Conservation (phyloP, 2,888 invertebrate genomes). For the Nomada goodeniana region DNA sequence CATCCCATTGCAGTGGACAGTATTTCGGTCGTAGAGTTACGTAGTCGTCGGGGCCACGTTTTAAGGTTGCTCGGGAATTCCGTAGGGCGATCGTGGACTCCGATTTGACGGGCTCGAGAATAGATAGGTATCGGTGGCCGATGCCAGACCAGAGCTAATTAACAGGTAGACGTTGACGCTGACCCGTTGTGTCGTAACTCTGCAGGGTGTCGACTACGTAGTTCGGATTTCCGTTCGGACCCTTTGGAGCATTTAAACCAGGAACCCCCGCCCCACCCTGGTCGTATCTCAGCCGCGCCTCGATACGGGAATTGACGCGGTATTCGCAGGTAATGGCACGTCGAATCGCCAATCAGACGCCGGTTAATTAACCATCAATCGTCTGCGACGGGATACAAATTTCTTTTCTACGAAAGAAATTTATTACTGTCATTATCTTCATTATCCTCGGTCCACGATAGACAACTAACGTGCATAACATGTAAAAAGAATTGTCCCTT, state of each 20-base stretch:
- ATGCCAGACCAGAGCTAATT: conserved; percentile 43
- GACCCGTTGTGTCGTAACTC: conserved; percentile 39
- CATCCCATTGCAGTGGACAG: too few relatives aligned
- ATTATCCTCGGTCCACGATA: too few relatives aligned
- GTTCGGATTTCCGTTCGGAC: conserved; percentile 21
- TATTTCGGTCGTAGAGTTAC: too few relatives aligned
- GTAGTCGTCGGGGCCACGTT: not conserved
- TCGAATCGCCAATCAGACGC: conserved; percentile 31
- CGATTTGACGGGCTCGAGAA: not conserved
- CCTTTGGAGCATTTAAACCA: conserved; percentile 14
- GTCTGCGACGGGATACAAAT: not conserved
- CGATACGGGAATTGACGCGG: conserved; percentile 11
- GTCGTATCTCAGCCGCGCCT: conserved; percentile 7
- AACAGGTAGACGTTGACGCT: conserved; percentile 51
- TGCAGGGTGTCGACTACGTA: conserved; percentile 46
- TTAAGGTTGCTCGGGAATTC: not conserved
- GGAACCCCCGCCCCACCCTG: not conserved
- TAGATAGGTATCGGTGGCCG: conserved; percentile 9
- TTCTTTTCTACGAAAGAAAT: not conserved
- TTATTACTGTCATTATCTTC: too few relatives aligned
- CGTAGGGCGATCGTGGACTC: not conserved
- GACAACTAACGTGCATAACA: too few relatives aligned
- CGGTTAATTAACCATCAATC: conserved; percentile 27
- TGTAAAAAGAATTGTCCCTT: not conserved
- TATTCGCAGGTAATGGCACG: conserved; percentile 55